Conservation (phyloP, 1,140 invertebrate genomes). For the Mactra quadrangularis region DNA sequence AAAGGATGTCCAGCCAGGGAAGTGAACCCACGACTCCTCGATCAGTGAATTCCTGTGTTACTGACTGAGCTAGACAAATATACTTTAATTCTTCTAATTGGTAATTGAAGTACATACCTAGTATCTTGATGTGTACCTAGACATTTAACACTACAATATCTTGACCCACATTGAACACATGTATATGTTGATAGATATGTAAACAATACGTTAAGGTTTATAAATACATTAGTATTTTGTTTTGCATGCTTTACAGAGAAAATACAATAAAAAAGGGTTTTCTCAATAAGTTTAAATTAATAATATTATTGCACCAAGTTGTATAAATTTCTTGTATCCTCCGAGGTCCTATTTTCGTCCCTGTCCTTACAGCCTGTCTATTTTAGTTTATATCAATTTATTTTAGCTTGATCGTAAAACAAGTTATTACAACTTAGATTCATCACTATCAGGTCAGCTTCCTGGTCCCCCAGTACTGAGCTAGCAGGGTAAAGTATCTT, state of each 20-base stretch:
- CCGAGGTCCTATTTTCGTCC: background rate
- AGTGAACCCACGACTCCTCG: no score
- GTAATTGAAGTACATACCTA: constrained; percentile 85
- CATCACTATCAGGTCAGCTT: no score
- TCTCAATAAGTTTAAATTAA: no score
- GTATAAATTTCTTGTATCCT: background rate
- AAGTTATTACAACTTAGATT: no score
- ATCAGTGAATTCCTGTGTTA: no score
- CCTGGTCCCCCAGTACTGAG: no score
- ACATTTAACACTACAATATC: constrained; percentile 95
- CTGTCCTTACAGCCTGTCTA: no score
- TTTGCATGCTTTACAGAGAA: no score
- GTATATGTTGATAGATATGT: constrained; percentile 94
- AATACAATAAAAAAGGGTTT: background rate
- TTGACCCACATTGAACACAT: constrained; percentile 95
- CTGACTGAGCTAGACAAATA: background rate
- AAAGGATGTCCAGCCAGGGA: background rate
- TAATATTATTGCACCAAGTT: background rate
- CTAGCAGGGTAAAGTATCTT: no score
- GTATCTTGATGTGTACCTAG: constrained; percentile 96
- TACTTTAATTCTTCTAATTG: background rate
- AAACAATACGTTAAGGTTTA: constrained; percentile 63
- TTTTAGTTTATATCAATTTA: no score
- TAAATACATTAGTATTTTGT: no score
- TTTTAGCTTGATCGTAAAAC: no score